Evolutionary conservation across 2,888 invertebrate genomes (phyloP).

Genomic region (Deilephila porcellus): DNA sequence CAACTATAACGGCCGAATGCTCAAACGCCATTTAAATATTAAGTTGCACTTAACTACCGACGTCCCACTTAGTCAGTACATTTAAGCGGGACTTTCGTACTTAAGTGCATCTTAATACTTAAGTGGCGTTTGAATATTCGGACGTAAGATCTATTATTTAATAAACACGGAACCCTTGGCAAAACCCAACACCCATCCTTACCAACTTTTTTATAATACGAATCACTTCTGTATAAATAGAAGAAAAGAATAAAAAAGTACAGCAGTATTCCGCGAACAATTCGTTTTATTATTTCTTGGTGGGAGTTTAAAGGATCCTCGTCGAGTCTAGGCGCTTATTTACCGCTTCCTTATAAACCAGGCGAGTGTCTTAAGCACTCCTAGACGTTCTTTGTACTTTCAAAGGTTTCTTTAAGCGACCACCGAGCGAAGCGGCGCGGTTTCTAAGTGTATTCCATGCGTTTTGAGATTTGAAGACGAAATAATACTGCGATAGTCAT

Average conservation of each 20-base stretch:
- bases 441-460: background rate
- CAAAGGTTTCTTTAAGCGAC: conserved; percentile 36
- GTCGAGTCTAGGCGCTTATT: conserved; percentile 42
- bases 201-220: background rate
- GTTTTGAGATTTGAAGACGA: background rate
- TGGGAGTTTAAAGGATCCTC: conserved; percentile 44
- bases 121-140: no score
- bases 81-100: no score
- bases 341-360: conserved; percentile 38
- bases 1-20: no score
- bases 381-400: conserved; percentile 29
- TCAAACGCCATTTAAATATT: no score
- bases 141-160: background rate
- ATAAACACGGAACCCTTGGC: background rate
- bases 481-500: no score
- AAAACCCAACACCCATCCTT: background rate
- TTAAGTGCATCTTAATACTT: no score
- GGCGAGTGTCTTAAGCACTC: conserved; percentile 34
- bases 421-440: conserved; percentile 1
- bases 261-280: conserved; percentile 17
- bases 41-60: no score
- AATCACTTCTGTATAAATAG: conserved; percentile 17
- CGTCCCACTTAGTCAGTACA: no score
- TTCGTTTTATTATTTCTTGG: conserved; percentile 31
- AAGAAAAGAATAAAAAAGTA: conserved; percentile 11